Conservation (phyloP, 2,797 vertebrate genomes). For the Remorina albescens region DNA sequence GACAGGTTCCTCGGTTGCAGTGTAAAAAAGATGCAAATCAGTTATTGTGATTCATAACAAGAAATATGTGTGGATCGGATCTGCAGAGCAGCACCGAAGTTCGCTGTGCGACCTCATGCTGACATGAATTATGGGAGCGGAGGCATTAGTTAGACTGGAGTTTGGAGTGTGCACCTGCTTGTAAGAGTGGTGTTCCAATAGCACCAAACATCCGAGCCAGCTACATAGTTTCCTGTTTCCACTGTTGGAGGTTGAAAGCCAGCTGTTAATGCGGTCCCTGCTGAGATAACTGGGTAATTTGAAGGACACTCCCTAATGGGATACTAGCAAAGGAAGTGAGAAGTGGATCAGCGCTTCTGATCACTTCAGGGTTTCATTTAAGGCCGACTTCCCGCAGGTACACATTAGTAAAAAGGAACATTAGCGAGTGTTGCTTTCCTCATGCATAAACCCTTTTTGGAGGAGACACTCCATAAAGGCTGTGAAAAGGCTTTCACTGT, state of each 20-base stretch:
- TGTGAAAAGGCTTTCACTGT: constrained; percentile 54
- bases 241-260: constrained; percentile 23
- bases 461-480: no score
- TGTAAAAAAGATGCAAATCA: constrained; percentile 28
- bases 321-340: constrained; percentile 32
- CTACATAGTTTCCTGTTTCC: constrained; percentile 34
- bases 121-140: not conserved
- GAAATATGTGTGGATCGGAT: not conserved
- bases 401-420: constrained; percentile 25
- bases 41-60: constrained; percentile 28
- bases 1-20: constrained; percentile 13
- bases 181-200: constrained; percentile 14
- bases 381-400: constrained; percentile 29
- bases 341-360: constrained; percentile 55
- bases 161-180: constrained; percentile 7
- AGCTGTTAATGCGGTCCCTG: constrained; percentile 43
- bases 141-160: not conserved
- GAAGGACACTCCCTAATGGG: constrained; percentile 38
- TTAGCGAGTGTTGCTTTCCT: constrained; percentile 7
- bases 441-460: constrained; percentile 3
- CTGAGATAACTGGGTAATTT: constrained; percentile 49
- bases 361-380: constrained; percentile 44
- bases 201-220: constrained; percentile 28
- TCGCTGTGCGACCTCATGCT: not conserved
- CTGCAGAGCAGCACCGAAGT: not conserved